phyloP scores from a whole-genome alignment of 1,140 invertebrate species.

The Rhagoletis pomonella region DNA sequence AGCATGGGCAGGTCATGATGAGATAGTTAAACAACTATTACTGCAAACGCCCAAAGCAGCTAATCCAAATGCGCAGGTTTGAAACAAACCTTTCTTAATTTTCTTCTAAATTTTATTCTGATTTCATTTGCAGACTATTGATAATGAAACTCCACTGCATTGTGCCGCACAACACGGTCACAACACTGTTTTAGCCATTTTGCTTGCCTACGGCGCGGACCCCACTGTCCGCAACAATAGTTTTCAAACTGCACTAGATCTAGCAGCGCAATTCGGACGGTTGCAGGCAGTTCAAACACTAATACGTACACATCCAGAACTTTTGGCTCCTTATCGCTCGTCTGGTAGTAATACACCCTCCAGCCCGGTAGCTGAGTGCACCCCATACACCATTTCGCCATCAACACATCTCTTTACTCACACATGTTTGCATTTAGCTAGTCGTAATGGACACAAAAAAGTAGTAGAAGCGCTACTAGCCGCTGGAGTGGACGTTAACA shows the following conservation, averaged over 20 bases:
- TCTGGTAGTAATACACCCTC: constrained; percentile 35
- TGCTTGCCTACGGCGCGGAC: constrained; percentile 92
- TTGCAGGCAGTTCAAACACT: constrained; percentile 91
- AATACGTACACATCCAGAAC: constrained; percentile 84
- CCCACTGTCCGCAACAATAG: constrained; percentile 91
- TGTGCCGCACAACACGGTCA: constrained; percentile 97
- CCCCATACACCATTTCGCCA: constrained; percentile 60
- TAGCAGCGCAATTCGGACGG: constrained; percentile 92
- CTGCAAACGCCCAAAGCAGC: constrained; percentile 83
- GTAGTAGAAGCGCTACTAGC: constrained; percentile 89
- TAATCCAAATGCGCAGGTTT: constrained; percentile 88
- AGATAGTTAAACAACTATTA: constrained; percentile 87
- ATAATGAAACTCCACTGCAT: constrained; percentile 94
- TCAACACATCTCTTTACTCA: constrained; percentile 80
- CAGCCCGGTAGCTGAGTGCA: neutral
- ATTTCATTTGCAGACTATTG: constrained; percentile 83
- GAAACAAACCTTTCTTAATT: constrained; percentile 59
- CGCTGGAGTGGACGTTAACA: constrained; percentile 93
- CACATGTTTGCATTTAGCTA: constrained; percentile 94
- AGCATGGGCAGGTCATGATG: constrained; percentile 90
- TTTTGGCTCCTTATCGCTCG: constrained; percentile 80
- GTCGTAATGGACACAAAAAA: constrained; percentile 89
- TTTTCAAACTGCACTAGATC: constrained; percentile 93
- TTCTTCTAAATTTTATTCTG: neutral
- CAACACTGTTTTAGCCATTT: constrained; percentile 87